phyloP scores from a whole-genome alignment of 1,140 invertebrate species.

The Eufriesea mexicana region DNA sequence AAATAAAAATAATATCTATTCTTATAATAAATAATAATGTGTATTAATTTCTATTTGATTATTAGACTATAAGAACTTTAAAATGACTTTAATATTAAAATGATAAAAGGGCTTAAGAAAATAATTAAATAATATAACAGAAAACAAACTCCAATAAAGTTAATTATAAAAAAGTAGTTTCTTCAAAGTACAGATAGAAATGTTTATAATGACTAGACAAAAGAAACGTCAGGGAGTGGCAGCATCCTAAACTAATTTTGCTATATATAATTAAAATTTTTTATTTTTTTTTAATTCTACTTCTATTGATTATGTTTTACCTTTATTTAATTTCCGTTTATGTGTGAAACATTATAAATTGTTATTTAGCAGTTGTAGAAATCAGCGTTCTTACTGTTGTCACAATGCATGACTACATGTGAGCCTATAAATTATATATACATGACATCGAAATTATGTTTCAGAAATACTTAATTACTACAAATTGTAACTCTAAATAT shows the following conservation, averaged over 20 bases:
- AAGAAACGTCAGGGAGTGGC: slow-evolving; percentile 16
- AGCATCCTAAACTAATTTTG: slow-evolving; percentile 1
- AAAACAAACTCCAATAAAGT: not conserved
- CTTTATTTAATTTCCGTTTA: not conserved
- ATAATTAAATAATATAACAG: not conserved
- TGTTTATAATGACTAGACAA: not conserved
- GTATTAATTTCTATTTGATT: not conserved
- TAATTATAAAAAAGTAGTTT: not conserved
- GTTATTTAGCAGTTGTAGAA: not conserved
- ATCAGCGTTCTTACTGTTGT: not conserved
- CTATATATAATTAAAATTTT: not conserved
- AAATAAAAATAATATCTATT: not conserved
- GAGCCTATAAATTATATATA: not conserved
- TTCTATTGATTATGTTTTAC: not conserved
- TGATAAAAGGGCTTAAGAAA: not conserved
- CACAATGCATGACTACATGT: not conserved
- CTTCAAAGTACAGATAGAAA: not conserved
- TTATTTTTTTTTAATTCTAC: not conserved
- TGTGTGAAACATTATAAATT: not conserved
- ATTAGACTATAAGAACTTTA: too few species aligned
- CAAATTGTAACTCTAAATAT: not conserved
- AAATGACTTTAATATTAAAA: too few species aligned
- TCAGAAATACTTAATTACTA: not conserved
- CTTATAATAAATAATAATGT: not conserved
- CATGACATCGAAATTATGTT: not conserved